These are phyloP conservation scores for Chalcis sispes DNA, from an alignment of 2,888 invertebrate genomes.

Conservation along the genomic window DNA sequence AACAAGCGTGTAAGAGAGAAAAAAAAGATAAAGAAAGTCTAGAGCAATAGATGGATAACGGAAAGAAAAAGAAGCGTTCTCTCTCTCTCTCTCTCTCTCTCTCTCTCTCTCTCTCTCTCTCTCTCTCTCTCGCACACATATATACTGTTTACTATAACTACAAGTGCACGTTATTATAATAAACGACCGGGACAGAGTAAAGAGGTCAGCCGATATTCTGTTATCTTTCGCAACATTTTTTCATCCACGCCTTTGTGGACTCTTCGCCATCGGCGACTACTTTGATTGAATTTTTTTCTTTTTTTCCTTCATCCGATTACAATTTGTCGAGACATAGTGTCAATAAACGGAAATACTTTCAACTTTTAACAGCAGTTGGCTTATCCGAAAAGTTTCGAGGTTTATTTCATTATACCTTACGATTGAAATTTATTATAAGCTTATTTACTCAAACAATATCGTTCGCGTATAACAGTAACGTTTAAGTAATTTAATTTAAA, in stretches of 20 bases:
- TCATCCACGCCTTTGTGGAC: not conserved
- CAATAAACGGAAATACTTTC: conserved; percentile 36
- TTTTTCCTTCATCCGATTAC: not conserved
- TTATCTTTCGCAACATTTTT: conserved; percentile 24
- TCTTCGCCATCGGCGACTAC: not conserved
- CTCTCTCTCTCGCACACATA: no score
- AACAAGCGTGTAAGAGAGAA: conserved; percentile 10
- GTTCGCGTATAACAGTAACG: no score
- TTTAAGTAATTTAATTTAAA: no score
- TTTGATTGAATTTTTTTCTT: conserved; percentile 13
- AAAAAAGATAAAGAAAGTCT: not conserved
- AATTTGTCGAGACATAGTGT: not conserved
- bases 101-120: no score
- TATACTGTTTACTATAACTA: no score
- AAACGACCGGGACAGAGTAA: conserved; percentile 30
- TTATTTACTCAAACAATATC: no score
- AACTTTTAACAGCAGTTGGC: not conserved
- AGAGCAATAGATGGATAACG: not conserved
- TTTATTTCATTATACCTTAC: not conserved
- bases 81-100: no score
- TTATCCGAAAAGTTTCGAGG: not conserved
- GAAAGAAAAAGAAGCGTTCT: not conserved
- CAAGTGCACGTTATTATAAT: conserved; percentile 41
- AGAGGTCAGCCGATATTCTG: conserved; percentile 47
- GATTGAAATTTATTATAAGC: no score